Percentiles rank a stretch among this genome's conserved stretches.
phyloP scores from a whole-genome alignment of 2,113 vertebrate species.

The Phyllopteryx taeniolatus region DNA sequence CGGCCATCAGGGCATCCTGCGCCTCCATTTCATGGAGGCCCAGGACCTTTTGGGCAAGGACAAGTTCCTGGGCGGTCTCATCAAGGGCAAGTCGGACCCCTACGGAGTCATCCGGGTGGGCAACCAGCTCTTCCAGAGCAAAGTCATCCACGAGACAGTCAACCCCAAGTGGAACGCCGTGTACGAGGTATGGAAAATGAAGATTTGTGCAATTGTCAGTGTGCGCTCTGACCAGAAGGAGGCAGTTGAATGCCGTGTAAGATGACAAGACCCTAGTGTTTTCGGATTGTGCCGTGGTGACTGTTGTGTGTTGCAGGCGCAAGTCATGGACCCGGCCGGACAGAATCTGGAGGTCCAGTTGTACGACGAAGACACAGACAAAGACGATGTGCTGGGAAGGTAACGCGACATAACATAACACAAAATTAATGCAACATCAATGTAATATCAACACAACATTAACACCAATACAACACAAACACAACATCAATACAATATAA shows the following conservation, averaged over 20 bases:
- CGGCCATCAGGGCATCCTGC: slow-evolving; percentile 79
- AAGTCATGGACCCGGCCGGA: slow-evolving; percentile 80
- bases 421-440: neutral
- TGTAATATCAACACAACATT: too few species aligned
- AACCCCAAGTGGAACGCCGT: slow-evolving; percentile 94
- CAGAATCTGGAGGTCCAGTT: slow-evolving; percentile 86
- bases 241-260: too few species aligned
- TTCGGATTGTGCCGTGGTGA: neutral
- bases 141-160: slow-evolving; percentile 87
- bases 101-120: slow-evolving; percentile 87
- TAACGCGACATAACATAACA: slow-evolving; percentile 32
- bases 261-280: too few species aligned
- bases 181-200: slow-evolving; percentile 80
- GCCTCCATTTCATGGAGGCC: slow-evolving; percentile 92
- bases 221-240: neutral
- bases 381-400: slow-evolving; percentile 95
- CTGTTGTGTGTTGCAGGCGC: slow-evolving; percentile 62
- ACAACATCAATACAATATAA: too few species aligned
- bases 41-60: slow-evolving; percentile 90
- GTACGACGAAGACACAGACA: slow-evolving; percentile 94
- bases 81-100: slow-evolving; percentile 96
- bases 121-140: slow-evolving; percentile 86
- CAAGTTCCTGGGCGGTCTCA: slow-evolving; percentile 84
- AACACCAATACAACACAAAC: too few species aligned
- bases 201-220: neutral